These are phyloP conservation scores for Drosophila demipolita DNA, from an alignment of 2,888 invertebrate species.

Conservation along the genomic window DNA sequence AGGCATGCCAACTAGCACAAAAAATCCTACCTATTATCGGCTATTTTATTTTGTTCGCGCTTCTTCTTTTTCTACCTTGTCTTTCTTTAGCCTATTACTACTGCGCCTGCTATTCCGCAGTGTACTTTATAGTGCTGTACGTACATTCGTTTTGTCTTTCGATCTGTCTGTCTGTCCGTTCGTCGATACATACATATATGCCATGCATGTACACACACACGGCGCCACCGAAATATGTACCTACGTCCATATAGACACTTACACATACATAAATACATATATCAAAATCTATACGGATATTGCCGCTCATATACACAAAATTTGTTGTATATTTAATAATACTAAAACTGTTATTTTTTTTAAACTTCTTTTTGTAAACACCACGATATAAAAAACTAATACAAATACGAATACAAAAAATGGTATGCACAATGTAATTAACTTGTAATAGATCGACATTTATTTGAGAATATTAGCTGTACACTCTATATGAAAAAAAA, in stretches of 20 bases:
- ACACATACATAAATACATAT: constrained; percentile 39
- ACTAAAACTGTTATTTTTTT: constrained; percentile 3
- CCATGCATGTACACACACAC: constrained; percentile 64
- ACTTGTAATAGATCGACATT: neutral
- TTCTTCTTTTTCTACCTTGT: constrained; percentile 63
- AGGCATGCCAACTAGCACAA: constrained; percentile 64
- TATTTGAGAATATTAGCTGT: constrained; percentile 1
- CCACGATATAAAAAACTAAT: constrained; percentile 9
- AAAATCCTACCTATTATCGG: constrained; percentile 71
- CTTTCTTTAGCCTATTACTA: constrained; percentile 75
- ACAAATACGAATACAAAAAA: neutral
- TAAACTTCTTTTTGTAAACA: neutral
- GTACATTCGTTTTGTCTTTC: constrained; percentile 67
- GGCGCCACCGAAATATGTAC: constrained; percentile 62
- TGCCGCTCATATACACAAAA: constrained; percentile 72
- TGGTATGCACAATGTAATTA: constrained; percentile 2
- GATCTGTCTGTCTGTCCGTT: constrained; percentile 64
- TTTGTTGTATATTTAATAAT: constrained; percentile 28
- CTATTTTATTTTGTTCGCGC: constrained; percentile 75
- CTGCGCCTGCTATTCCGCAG: constrained; percentile 70
- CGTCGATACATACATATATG: constrained; percentile 68
- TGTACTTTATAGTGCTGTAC: constrained; percentile 74
- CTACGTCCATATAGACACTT: constrained; percentile 40
- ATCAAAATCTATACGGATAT: constrained; percentile 72
- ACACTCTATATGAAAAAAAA: constrained; percentile 9